These are phyloP conservation scores for Acropternis orthonyx DNA, from an alignment of 2,797 vertebrate genomes.

Conservation along the genomic window DNA sequence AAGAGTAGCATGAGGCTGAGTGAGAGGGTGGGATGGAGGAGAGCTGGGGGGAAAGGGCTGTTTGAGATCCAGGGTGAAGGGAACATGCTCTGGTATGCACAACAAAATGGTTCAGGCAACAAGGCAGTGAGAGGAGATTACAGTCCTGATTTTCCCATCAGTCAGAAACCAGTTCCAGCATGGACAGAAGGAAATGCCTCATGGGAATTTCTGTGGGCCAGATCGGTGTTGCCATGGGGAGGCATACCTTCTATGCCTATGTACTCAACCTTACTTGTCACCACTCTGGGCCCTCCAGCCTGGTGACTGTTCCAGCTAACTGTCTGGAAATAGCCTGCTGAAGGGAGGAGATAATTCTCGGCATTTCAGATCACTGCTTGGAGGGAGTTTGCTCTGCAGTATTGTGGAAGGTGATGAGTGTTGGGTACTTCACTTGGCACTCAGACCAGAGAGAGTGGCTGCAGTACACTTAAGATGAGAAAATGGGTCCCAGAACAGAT, in stretches of 20 bases:
- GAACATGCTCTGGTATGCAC: background rate
- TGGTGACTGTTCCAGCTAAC: background rate
- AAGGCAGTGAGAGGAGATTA: background rate
- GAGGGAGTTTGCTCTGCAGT: background rate
- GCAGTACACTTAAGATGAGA: background rate
- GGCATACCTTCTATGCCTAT: background rate
- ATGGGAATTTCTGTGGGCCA: background rate
- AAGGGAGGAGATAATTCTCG: background rate
- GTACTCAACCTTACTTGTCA: background rate
- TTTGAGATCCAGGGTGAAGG: background rate
- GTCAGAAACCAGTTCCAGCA: background rate
- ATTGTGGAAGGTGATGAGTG: background rate
- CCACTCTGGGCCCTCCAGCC: background rate
- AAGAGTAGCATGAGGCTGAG: background rate
- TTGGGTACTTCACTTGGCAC: background rate
- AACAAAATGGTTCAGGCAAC: background rate
- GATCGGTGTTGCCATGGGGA: background rate
- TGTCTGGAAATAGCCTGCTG: background rate
- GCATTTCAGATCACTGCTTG: background rate
- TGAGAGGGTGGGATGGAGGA: background rate
- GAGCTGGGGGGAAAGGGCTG: background rate
- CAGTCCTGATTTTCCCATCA: background rate
- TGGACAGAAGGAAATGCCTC: rapidly evolving
- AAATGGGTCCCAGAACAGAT: background rate
- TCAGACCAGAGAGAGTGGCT: background rate